A percentile compares a stretch with the other conserved stretches of the same genome.
These are phyloP conservation scores for Nezara viridula DNA, from an alignment of 2,888 invertebrate genomes.

Conservation along the genomic window DNA sequence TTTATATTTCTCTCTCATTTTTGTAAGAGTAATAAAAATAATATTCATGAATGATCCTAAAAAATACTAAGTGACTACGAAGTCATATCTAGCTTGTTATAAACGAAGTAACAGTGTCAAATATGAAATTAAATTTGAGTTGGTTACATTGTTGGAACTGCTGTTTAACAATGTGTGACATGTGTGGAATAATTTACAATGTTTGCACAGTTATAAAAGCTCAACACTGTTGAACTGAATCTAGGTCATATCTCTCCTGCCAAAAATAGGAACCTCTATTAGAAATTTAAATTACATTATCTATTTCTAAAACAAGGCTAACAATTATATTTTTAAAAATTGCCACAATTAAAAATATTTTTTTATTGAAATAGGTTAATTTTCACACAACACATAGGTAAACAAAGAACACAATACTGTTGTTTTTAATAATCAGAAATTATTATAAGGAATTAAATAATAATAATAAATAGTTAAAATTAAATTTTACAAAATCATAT, in stretches of 20 bases:
- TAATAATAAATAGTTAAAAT: too few relatives aligned
- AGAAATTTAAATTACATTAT: slow-evolving; percentile 27
- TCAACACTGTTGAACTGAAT: background rate
- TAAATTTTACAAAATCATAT: too few relatives aligned
- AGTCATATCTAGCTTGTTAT: background rate
- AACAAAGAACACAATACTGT: too few relatives aligned
- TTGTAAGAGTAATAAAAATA: too few relatives aligned
- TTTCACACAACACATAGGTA: too few relatives aligned
- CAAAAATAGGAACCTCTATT: background rate
- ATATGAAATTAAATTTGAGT: background rate
- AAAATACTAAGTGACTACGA: background rate
- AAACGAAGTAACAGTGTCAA: background rate
- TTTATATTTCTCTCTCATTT: too few relatives aligned
- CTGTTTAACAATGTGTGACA: background rate
- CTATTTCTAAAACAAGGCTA: background rate
- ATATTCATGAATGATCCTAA: background rate
- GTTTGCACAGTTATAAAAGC: background rate
- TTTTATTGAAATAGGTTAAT: too few relatives aligned
- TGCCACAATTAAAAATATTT: background rate
- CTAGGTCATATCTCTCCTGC: background rate
- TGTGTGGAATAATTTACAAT: slow-evolving; percentile 9
- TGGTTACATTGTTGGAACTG: background rate
- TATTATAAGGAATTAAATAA: too few relatives aligned
- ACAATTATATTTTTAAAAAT: background rate
- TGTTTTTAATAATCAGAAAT: too few relatives aligned